A percentile compares a stretch with the other conserved stretches of the same genome.
Evolutionary conservation across 2,113 vertebrate species (phyloP).

Genomic region (Ameiurus melas): DNA sequence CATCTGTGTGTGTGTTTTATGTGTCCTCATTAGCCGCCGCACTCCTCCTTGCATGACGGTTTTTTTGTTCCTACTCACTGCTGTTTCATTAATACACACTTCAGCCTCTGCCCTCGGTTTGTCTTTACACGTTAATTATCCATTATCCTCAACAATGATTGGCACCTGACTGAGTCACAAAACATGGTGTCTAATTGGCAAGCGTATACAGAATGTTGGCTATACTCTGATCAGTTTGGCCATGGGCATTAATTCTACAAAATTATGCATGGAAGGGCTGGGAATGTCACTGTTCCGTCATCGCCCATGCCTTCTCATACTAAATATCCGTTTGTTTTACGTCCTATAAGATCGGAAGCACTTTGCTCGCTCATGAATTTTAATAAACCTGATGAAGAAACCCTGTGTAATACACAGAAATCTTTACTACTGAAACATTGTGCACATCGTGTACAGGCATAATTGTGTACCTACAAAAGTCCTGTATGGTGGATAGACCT

Average conservation of each 20-base stretch:
- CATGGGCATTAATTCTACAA: background rate
- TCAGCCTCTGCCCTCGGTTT: conserved; percentile 12
- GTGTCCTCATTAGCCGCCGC: conserved; percentile 24
- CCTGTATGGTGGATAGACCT: too few species aligned
- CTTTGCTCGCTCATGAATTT: background rate
- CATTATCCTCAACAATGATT: background rate
- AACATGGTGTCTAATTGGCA: background rate
- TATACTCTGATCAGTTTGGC: background rate
- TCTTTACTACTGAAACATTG: background rate
- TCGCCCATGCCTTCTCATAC: background rate
- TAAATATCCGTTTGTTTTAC: background rate
- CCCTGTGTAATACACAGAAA: background rate
- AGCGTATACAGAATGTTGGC: background rate
- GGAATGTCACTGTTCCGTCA: background rate
- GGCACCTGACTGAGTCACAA: background rate
- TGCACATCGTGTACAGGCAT: too few species aligned
- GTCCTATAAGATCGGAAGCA: background rate
- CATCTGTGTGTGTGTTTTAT: background rate
- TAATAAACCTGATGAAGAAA: background rate
- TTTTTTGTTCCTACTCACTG: conserved; percentile 21
- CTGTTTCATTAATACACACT: conserved; percentile 33
- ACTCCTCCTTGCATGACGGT: conserved; percentile 5
- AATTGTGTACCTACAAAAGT: background rate
- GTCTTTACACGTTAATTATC: background rate
- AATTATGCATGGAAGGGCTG: background rate